Conservation (phyloP, 2,797 vertebrate species). For the Pteropus rufus region DNA sequence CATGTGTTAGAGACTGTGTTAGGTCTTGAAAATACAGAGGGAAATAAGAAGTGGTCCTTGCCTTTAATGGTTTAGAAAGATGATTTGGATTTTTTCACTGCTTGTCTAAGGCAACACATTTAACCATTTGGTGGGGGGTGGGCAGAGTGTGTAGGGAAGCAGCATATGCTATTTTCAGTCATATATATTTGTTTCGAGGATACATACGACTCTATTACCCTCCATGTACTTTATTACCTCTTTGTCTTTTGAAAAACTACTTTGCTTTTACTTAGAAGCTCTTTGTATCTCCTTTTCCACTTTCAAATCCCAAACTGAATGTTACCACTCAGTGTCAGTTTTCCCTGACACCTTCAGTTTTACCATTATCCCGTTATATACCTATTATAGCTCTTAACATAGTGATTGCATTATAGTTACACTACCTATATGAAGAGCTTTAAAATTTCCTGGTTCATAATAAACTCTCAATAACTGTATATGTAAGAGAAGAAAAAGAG, state of each 20-base stretch:
- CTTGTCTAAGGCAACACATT: not conserved
- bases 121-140: not conserved
- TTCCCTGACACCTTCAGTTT: conserved; percentile 31
- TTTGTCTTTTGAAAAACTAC: not conserved
- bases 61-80: conserved; percentile 29
- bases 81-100: not conserved
- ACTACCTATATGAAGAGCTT: not conserved
- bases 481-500: not conserved
- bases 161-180: not conserved
- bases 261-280: conserved; percentile 5
- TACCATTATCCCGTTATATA: not conserved
- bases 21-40: not conserved
- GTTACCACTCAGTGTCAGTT: not conserved
- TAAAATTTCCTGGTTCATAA: not conserved
- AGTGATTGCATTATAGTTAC: not conserved
- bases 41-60: not conserved
- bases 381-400: not conserved
- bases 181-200: not conserved
- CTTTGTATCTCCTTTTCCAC: conserved; percentile 16
- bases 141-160: not conserved
- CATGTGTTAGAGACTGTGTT: not conserved
- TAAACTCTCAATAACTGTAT: not conserved
- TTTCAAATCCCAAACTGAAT: conserved; percentile 6
- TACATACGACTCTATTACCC: not conserved
- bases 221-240: not conserved